A percentile compares a stretch with the other conserved stretches of the same genome.
Evolutionary conservation across 2,888 invertebrate genomes (phyloP).

Genomic region (Trisateles emortualis): DNA sequence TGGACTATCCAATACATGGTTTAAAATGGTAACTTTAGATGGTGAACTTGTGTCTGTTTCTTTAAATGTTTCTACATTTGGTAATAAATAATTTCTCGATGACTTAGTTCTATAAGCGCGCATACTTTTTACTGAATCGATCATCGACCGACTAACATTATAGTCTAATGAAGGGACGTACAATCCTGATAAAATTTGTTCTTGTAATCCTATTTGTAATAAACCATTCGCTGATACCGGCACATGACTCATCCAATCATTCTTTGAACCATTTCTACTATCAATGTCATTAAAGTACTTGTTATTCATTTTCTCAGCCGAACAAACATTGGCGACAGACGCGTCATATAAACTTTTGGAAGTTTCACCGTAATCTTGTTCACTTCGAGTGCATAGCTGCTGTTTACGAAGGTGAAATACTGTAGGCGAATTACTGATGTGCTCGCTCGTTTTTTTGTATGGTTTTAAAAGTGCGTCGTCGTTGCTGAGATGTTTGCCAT

Average conservation of each 20-base stretch:
- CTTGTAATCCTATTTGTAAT: constrained; percentile 33
- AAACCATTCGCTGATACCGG: constrained; percentile 18
- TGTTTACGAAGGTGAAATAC: constrained; percentile 46
- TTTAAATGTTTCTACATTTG: constrained; percentile 12
- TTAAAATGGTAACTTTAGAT: constrained; percentile 69
- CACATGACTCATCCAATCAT: constrained; percentile 24
- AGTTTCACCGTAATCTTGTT: constrained; percentile 40
- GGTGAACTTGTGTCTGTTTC: constrained; percentile 14
- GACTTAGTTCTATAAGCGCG: constrained; percentile 19
- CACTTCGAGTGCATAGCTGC: constrained; percentile 40
- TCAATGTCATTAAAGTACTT: constrained; percentile 8
- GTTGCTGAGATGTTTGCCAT: constrained; percentile 66
- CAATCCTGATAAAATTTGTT: constrained; percentile 27
- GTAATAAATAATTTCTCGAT: background rate
- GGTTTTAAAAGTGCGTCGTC: constrained; percentile 57
- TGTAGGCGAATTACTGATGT: constrained; percentile 50
- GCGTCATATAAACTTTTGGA: constrained; percentile 32
- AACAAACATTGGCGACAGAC: constrained; percentile 27
- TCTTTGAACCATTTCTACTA: constrained; percentile 20
- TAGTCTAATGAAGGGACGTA: constrained; percentile 45
- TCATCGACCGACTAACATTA: constrained; percentile 31
- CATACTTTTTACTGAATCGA: constrained; percentile 24
- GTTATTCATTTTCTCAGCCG: constrained; percentile 20
- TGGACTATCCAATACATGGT: constrained; percentile 86
- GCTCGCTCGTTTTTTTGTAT: constrained; percentile 52